These are phyloP conservation scores for Sylvilagus floridanus DNA, from an alignment of 2,797 vertebrate genomes.

Conservation along the genomic window DNA sequence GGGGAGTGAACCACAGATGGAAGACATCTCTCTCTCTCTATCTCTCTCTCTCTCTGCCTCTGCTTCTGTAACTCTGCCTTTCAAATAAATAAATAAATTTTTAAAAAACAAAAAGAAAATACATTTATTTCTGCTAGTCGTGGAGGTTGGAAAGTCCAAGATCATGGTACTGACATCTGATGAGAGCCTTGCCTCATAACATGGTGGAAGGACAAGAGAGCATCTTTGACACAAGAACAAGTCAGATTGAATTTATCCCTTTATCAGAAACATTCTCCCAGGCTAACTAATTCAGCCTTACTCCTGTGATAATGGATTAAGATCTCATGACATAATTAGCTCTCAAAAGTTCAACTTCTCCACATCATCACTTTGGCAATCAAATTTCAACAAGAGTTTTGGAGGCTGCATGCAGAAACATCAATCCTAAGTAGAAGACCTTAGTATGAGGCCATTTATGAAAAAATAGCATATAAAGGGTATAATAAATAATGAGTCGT, in stretches of 20 bases:
- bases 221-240: background rate
- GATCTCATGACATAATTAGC: background rate
- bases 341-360: background rate
- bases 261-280: background rate
- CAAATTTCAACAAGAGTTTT: background rate
- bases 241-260: rapidly evolving
- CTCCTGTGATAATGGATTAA: background rate
- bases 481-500: background rate
- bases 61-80: too few relatives aligned
- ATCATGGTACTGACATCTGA: background rate
- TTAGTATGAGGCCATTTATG: constrained; percentile 4
- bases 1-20: too few relatives aligned
- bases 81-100: too few relatives aligned
- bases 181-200: background rate
- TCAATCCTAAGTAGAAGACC: background rate
- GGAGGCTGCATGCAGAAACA: background rate
- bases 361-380: background rate
- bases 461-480: background rate
- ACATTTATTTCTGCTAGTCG: background rate
- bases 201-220: background rate
- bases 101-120: too few relatives aligned
- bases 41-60: too few relatives aligned
- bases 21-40: too few relatives aligned
- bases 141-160: background rate
- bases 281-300: background rate